phyloP scores from a whole-genome alignment of 2,113 vertebrate species.

The Pterocles orientalis region DNA sequence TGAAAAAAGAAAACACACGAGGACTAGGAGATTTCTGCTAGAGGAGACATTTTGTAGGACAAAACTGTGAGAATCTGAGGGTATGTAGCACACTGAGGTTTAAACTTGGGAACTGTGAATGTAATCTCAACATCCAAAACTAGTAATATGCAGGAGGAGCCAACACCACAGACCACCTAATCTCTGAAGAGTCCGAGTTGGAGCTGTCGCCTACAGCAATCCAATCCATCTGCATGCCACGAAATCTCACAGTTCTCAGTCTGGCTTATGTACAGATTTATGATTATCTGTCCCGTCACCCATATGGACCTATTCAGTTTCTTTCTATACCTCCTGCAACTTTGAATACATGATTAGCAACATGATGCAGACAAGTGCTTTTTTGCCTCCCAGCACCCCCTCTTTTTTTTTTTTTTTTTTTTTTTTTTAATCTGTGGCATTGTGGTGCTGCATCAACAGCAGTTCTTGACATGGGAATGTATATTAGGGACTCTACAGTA shows the following conservation, averaged over 20 bases:
- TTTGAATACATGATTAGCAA: background rate
- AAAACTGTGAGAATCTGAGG: slow-evolving; percentile 43
- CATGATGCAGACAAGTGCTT: slow-evolving; percentile 1
- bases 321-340: background rate
- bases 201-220: background rate
- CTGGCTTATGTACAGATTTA: background rate
- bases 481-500: background rate
- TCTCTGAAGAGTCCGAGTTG: background rate
- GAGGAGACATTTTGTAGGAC: background rate
- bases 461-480: slow-evolving; percentile 10
- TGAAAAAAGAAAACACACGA: background rate
- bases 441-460: slow-evolving; percentile 31
- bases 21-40: background rate
- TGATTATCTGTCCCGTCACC: background rate
- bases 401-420: no score
- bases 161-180: slow-evolving; percentile 27
- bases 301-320: background rate
- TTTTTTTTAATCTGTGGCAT: background rate
- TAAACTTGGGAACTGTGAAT: slow-evolving; percentile 26
- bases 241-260: background rate
- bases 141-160: slow-evolving; percentile 5
- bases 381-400: background rate
- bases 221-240: background rate
- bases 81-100: slow-evolving; percentile 25
- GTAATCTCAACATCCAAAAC: background rate